Evolutionary conservation across 1,140 invertebrate species (phyloP).

Genomic region (Bursaphelenchus mucronatus): DNA sequence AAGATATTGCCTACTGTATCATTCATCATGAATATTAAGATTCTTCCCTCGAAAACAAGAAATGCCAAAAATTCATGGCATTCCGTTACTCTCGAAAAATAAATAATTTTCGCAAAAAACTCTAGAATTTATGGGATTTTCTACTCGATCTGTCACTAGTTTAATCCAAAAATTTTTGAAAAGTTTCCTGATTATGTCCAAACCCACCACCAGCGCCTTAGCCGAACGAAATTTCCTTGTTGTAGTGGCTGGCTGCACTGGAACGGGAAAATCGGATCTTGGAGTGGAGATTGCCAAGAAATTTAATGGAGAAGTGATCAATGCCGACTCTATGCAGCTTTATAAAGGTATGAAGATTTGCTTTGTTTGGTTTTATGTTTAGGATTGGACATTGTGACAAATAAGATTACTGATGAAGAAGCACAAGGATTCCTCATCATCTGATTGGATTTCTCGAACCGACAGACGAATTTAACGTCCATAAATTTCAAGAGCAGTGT

Average conservation of each 20-base stretch:
- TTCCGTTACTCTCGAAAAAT: no score
- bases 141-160: no score
- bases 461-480: constrained; percentile 72
- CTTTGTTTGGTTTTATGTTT: constrained; percentile 21
- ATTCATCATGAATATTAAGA: no score
- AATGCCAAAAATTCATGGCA: no score
- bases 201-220: no score
- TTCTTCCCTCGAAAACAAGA: no score
- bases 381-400: constrained; percentile 83
- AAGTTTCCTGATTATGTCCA: no score
- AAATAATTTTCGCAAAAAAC: no score
- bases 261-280: constrained; percentile 91
- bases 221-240: not conserved
- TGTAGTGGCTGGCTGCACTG: constrained; percentile 81
- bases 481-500: constrained; percentile 76
- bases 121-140: no score
- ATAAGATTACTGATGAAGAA: constrained; percentile 84
- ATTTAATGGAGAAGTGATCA: constrained; percentile 91
- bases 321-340: constrained; percentile 98
- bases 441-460: constrained; percentile 81
- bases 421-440: constrained; percentile 75
- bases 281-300: constrained; percentile 80
- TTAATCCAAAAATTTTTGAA: no score
- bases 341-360: constrained; percentile 50
- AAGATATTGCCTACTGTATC: no score